These are phyloP conservation scores for Urosaurus nigricauda DNA, from an alignment of 2,797 vertebrate species.

Conservation along the genomic window DNA sequence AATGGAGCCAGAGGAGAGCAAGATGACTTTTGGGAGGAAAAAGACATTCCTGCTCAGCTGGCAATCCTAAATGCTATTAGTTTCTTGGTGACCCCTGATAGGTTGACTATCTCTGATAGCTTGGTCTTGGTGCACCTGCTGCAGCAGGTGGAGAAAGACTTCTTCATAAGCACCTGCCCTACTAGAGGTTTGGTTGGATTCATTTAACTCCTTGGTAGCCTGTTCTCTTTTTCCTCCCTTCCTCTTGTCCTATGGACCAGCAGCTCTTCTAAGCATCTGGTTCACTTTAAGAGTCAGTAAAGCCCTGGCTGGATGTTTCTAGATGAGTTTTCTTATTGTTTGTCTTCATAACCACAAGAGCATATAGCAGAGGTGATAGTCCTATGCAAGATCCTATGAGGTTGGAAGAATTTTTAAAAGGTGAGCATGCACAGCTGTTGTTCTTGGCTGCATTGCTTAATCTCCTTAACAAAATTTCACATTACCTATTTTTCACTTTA, in stretches of 20 bases:
- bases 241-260: neutral
- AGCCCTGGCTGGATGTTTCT: neutral
- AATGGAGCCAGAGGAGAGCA: neutral
- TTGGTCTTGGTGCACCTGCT: neutral
- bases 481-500: neutral
- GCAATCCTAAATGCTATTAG: neutral
- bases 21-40: neutral
- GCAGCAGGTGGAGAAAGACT: neutral
- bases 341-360: neutral
- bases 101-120: too few relatives aligned
- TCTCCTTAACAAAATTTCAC: neutral
- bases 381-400: neutral
- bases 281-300: neutral
- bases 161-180: neutral
- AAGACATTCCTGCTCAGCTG: neutral
- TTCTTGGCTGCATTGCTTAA: neutral
- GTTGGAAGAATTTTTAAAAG: neutral
- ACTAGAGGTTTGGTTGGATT: neutral
- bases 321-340: neutral
- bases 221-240: neutral
- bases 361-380: fast-evolving
- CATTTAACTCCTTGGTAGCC: neutral
- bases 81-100: neutral
- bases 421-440: neutral
- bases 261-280: neutral